Conservation (phyloP, 2,888 invertebrate genomes). For the Hirtodrosophila alboralis region DNA sequence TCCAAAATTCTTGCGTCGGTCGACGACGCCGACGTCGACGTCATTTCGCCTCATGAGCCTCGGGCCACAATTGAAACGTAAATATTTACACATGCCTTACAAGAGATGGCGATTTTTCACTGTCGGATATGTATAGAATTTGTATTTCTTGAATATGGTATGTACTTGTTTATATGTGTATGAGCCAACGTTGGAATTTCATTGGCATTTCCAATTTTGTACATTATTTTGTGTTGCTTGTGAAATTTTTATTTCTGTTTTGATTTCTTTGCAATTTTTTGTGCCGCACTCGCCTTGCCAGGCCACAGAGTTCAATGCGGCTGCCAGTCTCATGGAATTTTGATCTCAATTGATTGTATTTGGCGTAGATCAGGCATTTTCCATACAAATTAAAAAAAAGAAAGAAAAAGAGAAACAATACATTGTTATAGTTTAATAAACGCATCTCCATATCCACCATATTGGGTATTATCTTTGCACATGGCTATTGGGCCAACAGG, state of each 20-base stretch:
- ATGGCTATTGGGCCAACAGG: slow-evolving; percentile 31
- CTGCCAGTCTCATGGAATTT: slow-evolving; percentile 31
- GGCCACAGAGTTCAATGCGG: slow-evolving; percentile 38
- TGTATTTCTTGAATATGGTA: slow-evolving; percentile 7
- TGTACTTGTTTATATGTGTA: background rate
- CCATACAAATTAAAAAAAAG: too few species aligned
- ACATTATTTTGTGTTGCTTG: slow-evolving; percentile 38
- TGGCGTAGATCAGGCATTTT: slow-evolving; percentile 38
- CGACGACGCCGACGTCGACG: slow-evolving; percentile 76
- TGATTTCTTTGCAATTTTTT: slow-evolving; percentile 33
- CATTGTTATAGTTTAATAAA: background rate
- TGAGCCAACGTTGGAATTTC: slow-evolving; percentile 62
- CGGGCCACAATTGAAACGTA: slow-evolving; percentile 54
- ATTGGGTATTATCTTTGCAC: slow-evolving; percentile 13
- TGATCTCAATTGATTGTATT: slow-evolving; percentile 38
- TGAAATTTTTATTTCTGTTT: slow-evolving; percentile 23
- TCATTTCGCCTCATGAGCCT: slow-evolving; percentile 47
- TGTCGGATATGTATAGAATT: slow-evolving; percentile 52
- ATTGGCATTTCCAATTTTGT: slow-evolving; percentile 74
- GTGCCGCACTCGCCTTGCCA: slow-evolving; percentile 14
- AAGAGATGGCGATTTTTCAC: slow-evolving; percentile 69
- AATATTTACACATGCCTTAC: slow-evolving; percentile 77
- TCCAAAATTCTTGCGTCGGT: slow-evolving; percentile 78
- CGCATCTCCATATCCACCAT: too few species aligned
- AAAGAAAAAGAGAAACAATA: background rate